A percentile compares a stretch with the other conserved stretches of the same genome.
phyloP scores from a whole-genome alignment of 2,888 invertebrate genomes.

The Camponotus fellah region DNA sequence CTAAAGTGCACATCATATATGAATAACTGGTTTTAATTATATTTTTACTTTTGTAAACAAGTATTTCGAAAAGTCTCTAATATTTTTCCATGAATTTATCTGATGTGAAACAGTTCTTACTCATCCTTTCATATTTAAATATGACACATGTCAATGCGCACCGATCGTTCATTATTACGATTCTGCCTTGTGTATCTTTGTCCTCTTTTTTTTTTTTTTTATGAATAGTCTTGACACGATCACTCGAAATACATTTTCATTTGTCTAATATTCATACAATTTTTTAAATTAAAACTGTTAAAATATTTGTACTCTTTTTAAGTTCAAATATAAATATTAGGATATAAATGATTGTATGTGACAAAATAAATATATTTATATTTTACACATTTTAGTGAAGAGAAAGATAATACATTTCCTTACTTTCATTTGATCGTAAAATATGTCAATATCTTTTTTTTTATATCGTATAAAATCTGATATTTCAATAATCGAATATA shows the following conservation, averaged over 20 bases:
- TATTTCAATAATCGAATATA: slow-evolving; percentile 4
- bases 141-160: not conserved
- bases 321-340: not conserved
- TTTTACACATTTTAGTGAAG: not conserved
- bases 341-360: not conserved
- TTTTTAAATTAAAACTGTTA: not conserved
- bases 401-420: not conserved
- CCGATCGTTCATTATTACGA: not conserved
- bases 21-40: not conserved
- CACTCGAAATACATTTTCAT: not conserved
- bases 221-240: not conserved
- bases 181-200: not conserved
- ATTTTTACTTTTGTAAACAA: not conserved
- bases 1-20: not conserved
- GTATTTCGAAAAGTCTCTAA: not conserved
- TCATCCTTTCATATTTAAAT: slow-evolving; percentile 12
- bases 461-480: not conserved
- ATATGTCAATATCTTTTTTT: not conserved
- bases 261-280: slow-evolving; percentile 2
- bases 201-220: not conserved
- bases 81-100: not conserved
- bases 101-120: not conserved
- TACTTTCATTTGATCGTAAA: not conserved
- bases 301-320: not conserved
- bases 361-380: slow-evolving; percentile 5